Evolutionary conservation across 2,113 vertebrate species (phyloP), one percentile per base, ranked within the genome.

Genomic region (Peromyscus maniculatus): DNA sequence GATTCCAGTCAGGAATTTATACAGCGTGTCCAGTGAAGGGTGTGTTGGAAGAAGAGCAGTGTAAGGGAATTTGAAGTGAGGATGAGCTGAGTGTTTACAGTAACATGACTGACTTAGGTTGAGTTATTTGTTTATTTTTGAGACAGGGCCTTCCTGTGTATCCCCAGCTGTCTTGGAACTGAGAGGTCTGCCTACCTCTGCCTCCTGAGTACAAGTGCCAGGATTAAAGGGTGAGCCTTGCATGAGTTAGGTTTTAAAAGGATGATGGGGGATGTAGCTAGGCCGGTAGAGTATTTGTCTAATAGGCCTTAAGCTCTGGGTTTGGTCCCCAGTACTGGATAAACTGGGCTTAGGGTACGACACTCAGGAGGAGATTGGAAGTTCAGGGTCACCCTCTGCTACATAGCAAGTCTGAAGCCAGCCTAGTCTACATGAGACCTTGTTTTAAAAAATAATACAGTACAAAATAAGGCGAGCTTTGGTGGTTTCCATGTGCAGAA

Each of bases 241-340:
- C n/a, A 43, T 80, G 49, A 75, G 57, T 93, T 83, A 78, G n/a
- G n/a, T 95, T 64, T 83, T 89, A 69, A 82, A 49, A 80, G 78
- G 66, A 22, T 67, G n/a, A 28, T 28, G 78, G 49, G 17, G 49
- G 43, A 5, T 83, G 22, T 39, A 39, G 57, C 21, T 39, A 39
- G n/a, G 77, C 31, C 4, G 28, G 2, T 80, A 24, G 55, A 3
- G 17, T 82, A 36, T 21, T 57, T n/a, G 52, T 22, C 9, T n/a
- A 12, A 13, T 36, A 17, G 43, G 22, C 26, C 22, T 10, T 28
- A 86, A 5, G 26, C 59, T 26, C 24, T 86, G 26, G 24, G 83
- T 66, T 64, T 43, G 59, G 31, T 31, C 13, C 59, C 26, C n/a
- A 46, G 59, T 7, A 39, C 22, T 31, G 8, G 7, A 19, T 43